A percentile compares a stretch with the other conserved stretches of the same genome.
Evolutionary conservation across 2,797 vertebrate species (phyloP).

Genomic region (Lycodopsis pacificus): DNA sequence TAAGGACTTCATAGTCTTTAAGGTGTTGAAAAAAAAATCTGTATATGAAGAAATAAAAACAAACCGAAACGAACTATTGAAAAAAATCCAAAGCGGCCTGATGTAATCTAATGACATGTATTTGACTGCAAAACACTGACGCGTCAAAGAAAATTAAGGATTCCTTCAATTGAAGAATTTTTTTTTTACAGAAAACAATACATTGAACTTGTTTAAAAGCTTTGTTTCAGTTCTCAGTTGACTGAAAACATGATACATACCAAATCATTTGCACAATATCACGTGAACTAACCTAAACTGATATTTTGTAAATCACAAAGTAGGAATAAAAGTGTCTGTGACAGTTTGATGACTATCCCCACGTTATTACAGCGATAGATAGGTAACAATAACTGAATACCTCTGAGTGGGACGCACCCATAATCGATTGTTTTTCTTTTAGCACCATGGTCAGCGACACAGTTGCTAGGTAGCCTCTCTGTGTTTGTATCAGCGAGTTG

Average conservation of each 20-base stretch:
- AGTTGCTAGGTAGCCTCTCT: slow-evolving; percentile 71
- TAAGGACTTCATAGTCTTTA: not conserved
- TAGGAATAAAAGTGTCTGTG: not conserved
- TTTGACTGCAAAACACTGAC: not conserved
- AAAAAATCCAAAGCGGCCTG: not conserved
- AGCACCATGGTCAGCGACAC: slow-evolving; percentile 83
- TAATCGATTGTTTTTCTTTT: slow-evolving; percentile 38
- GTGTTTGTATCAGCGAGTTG: slow-evolving; percentile 60
- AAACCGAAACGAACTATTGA: not conserved
- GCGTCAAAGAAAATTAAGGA: not conserved
- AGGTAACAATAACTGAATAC: not conserved
- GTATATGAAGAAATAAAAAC: not conserved
- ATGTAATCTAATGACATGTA: not conserved
- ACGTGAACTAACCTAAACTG: not conserved
- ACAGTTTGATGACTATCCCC: not conserved
- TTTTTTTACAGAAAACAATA: not conserved
- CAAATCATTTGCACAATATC: not conserved
- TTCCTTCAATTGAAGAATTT: not conserved
- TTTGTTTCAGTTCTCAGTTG: not conserved
- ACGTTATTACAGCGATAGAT: not conserved
- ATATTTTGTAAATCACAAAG: not conserved
- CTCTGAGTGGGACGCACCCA: slow-evolving; percentile 48
- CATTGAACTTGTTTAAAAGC: not conserved
- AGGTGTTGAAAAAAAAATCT: not conserved
- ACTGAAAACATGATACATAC: not conserved